Conservation (phyloP, 2,888 invertebrate genomes). For the Epinotia demarniana region DNA sequence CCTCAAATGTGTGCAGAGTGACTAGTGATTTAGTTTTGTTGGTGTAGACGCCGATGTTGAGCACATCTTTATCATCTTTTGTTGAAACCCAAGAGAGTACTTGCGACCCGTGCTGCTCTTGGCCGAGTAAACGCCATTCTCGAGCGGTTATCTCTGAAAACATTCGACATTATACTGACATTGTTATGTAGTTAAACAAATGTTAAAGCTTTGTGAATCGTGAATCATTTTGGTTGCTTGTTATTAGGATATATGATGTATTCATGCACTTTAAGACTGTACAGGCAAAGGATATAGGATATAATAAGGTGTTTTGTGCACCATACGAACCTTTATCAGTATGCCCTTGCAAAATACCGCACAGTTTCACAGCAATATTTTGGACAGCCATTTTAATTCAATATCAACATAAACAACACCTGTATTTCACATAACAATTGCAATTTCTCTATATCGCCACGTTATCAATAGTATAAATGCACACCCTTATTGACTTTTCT, state of each 20-base stretch:
- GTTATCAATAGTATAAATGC: constrained; percentile 62
- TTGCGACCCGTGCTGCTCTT: constrained; percentile 91
- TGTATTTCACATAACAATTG: constrained; percentile 56
- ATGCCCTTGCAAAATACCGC: constrained; percentile 80
- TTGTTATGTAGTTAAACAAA: neutral
- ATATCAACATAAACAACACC: constrained; percentile 52
- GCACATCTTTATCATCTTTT: constrained; percentile 62
- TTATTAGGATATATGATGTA: neutral
- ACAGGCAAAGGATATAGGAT: neutral
- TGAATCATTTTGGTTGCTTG: neutral
- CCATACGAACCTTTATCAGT: constrained; percentile 75
- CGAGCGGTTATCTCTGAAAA: constrained; percentile 85
- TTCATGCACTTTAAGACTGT: neutral
- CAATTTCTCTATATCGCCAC: constrained; percentile 56
- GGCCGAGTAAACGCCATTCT: constrained; percentile 92
- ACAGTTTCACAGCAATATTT: constrained; percentile 85
- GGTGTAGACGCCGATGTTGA: constrained; percentile 86
- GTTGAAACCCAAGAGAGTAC: constrained; percentile 87
- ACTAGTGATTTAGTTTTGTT: constrained; percentile 85
- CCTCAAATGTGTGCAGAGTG: constrained; percentile 86
- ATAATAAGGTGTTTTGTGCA: constrained; percentile 5
- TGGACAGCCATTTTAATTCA: constrained; percentile 69
- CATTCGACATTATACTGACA: neutral
- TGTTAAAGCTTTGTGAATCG: neutral
- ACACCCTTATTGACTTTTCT: constrained; percentile 75